phyloP scores from a whole-genome alignment of 2,113 vertebrate genomes.

The Gasterosteus nipponicus region DNA sequence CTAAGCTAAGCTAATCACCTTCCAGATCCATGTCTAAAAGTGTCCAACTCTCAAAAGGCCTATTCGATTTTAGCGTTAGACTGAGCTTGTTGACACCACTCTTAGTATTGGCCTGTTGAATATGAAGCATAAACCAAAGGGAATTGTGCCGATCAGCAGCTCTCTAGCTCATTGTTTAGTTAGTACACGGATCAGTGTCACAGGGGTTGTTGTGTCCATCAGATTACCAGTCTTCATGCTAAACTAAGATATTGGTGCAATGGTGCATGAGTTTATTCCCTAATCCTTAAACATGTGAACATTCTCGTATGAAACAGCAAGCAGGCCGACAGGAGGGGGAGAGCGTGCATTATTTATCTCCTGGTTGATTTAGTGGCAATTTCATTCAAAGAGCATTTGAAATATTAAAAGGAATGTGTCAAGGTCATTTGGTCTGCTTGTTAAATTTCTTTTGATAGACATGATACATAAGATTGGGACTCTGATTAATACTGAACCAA shows the following conservation, averaged over 20 bases:
- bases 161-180: not conserved
- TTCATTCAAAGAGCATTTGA: conserved; percentile 33
- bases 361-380: conserved; percentile 30
- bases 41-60: not conserved
- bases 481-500: not conserved
- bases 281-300: not conserved
- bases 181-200: not conserved
- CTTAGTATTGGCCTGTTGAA: no score
- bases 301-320: not conserved
- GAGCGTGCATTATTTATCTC: conserved; percentile 23
- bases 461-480: not conserved
- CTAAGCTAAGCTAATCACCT: not conserved
- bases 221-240: not conserved
- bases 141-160: no score
- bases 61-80: not conserved
- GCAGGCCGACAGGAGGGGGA: not conserved
- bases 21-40: not conserved
- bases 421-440: conserved; percentile 19
- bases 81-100: no score
- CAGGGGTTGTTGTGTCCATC: no score
- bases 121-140: no score
- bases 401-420: conserved; percentile 33
- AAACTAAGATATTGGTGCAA: not conserved
- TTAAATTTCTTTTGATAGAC: conserved; percentile 1
- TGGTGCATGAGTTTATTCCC: not conserved